Conservation (phyloP, 1,140 invertebrate genomes). For the Listronotus bonariensis region DNA sequence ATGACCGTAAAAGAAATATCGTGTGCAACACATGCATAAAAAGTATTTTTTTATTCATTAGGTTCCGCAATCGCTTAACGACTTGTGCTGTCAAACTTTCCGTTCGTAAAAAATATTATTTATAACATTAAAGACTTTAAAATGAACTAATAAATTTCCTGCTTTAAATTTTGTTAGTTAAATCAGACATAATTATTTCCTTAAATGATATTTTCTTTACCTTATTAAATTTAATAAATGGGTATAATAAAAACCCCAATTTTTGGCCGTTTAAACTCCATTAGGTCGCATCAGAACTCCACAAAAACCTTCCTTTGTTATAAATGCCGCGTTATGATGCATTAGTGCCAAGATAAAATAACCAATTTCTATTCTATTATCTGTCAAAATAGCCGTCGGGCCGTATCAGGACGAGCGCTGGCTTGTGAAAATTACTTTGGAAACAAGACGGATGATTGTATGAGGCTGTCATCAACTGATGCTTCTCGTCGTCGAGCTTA, state of each 20-base stretch:
- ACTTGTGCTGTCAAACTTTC: too few relatives aligned
- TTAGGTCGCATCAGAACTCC: conserved; percentile 7
- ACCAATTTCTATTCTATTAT: conserved; percentile 54
- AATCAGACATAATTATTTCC: not conserved
- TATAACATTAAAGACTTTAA: too few relatives aligned
- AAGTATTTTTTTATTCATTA: too few relatives aligned
- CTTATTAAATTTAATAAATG: conserved; percentile 17
- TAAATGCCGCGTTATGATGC: conserved; percentile 39
- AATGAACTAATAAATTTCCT: too few relatives aligned
- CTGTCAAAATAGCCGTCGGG: conserved; percentile 50
- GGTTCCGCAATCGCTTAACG: too few relatives aligned
- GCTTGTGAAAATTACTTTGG: conserved; percentile 44
- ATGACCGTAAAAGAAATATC: too few relatives aligned
- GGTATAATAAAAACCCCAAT: conserved; percentile 14
- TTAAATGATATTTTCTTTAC: not conserved
- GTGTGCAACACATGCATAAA: too few relatives aligned
- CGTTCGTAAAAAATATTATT: too few relatives aligned
- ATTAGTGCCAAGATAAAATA: conserved; percentile 48
- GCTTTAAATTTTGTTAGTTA: too few relatives aligned
- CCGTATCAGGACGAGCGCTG: conserved; percentile 33
- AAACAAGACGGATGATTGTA: conserved; percentile 43
- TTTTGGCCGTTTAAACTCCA: conserved; percentile 15
- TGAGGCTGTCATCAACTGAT: conserved; percentile 15
- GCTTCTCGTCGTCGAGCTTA: conserved; percentile 6
- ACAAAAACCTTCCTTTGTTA: conserved; percentile 20